Evolutionary conservation across 1,140 invertebrate species (phyloP).

Genomic region (Drosophila parabipectinata): DNA sequence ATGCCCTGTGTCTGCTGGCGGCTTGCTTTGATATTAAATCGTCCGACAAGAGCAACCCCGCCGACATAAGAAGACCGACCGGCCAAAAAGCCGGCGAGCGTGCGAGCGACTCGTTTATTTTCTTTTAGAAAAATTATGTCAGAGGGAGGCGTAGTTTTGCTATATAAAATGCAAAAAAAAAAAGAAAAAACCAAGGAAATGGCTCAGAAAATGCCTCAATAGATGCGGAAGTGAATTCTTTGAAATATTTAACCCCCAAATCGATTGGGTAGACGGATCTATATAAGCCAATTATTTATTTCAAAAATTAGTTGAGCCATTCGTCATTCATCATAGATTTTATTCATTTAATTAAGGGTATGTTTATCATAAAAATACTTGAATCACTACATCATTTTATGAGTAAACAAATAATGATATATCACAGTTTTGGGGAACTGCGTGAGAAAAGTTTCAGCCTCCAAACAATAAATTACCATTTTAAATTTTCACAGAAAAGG

Average conservation of each 20-base stretch:
- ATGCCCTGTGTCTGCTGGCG: slow-evolving; percentile 61
- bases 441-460: slow-evolving; percentile 13
- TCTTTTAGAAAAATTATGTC: slow-evolving; percentile 60
- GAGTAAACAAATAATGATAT: slow-evolving; percentile 20
- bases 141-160: slow-evolving; percentile 30
- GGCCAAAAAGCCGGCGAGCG: slow-evolving; percentile 58
- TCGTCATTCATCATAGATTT: background rate
- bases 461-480: slow-evolving; percentile 5
- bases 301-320: background rate
- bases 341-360: slow-evolving; percentile 7
- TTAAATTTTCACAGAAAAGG: slow-evolving; percentile 1
- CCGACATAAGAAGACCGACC: slow-evolving; percentile 31
- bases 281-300: background rate
- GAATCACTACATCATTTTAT: slow-evolving; percentile 5
- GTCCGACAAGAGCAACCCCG: slow-evolving; percentile 49
- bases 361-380: slow-evolving; percentile 9
- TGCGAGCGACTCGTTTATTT: slow-evolving; percentile 69
- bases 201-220: slow-evolving; percentile 34
- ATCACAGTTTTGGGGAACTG: background rate
- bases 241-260: slow-evolving; percentile 28
- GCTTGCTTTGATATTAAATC: slow-evolving; percentile 77
- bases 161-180: slow-evolving; percentile 6
- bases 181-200: slow-evolving; percentile 9
- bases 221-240: slow-evolving; percentile 42
- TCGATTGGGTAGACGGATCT: slow-evolving; percentile 11